Evolutionary conservation across 2,888 invertebrate species (phyloP).

Genomic region (Microctonus hyperodae): DNA sequence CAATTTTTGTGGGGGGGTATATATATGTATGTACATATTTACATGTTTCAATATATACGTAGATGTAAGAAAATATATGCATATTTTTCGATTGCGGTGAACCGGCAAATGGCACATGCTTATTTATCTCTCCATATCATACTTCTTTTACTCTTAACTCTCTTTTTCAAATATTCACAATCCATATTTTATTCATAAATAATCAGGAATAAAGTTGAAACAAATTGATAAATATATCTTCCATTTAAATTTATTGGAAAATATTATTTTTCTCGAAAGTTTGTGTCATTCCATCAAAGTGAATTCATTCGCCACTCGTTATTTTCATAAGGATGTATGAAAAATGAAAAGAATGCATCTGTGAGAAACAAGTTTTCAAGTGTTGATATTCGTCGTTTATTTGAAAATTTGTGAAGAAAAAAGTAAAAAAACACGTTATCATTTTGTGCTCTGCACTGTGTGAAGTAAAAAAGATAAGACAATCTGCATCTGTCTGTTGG

Average conservation of each 20-base stretch:
- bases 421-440: neutral
- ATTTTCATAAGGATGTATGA: neutral
- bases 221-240: too few species aligned
- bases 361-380: neutral
- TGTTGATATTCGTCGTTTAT: neutral
- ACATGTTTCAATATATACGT: too few species aligned
- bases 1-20: slow-evolving; percentile 40
- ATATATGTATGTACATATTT: neutral
- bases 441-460: slow-evolving; percentile 2
- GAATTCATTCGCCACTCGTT: neutral
- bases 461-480: slow-evolving; percentile 15
- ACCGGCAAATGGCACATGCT: slow-evolving; percentile 2
- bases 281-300: neutral
- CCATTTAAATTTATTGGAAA: too few species aligned
- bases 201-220: neutral
- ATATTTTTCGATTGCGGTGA: neutral
- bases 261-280: neutral
- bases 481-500: slow-evolving; percentile 5
- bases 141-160: neutral
- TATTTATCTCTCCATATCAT: neutral
- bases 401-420: neutral
- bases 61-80: neutral
- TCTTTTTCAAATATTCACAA: neutral
- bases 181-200: neutral
- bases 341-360: neutral